Evolutionary conservation across 2,888 invertebrate species (phyloP).

Genomic region (Timema podura): DNA sequence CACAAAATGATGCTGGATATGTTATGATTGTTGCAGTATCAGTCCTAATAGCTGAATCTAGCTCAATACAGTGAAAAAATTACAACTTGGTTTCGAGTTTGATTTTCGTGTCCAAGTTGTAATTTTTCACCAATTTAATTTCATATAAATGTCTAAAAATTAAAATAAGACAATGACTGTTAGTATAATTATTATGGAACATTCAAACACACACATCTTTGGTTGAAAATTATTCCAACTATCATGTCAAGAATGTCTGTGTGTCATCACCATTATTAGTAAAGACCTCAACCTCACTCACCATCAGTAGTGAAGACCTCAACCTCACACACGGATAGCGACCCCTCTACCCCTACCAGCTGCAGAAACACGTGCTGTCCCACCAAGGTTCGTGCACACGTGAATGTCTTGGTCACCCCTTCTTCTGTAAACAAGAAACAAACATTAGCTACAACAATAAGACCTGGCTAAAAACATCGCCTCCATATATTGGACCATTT

Average conservation of each 20-base stretch:
- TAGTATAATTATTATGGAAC: constrained; percentile 8
- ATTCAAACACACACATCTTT: neutral
- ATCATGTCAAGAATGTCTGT: neutral
- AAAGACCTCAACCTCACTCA: constrained; percentile 42
- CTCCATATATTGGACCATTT: no score
- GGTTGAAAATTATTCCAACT: neutral
- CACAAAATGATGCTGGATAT: no score
- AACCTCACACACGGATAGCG: constrained; percentile 84
- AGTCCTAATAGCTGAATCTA: no score
- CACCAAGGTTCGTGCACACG: constrained; percentile 76
- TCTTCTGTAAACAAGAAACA: constrained; percentile 59
- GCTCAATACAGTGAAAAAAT: no score
- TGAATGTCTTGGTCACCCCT: constrained; percentile 86
- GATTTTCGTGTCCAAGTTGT: no score
- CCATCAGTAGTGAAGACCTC: constrained; percentile 90
- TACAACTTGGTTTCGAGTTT: no score
- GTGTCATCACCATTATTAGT: neutral
- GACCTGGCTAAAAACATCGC: no score
- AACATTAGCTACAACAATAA: constrained; percentile 14
- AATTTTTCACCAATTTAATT: no score
- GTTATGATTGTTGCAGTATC: no score
- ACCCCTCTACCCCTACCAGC: constrained; percentile 85
- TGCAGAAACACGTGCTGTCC: constrained; percentile 88
- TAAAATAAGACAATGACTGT: no score
- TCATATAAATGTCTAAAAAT: no score